Evolutionary conservation across 2,888 invertebrate species (phyloP).

Genomic region (Strigamia maritima): DNA sequence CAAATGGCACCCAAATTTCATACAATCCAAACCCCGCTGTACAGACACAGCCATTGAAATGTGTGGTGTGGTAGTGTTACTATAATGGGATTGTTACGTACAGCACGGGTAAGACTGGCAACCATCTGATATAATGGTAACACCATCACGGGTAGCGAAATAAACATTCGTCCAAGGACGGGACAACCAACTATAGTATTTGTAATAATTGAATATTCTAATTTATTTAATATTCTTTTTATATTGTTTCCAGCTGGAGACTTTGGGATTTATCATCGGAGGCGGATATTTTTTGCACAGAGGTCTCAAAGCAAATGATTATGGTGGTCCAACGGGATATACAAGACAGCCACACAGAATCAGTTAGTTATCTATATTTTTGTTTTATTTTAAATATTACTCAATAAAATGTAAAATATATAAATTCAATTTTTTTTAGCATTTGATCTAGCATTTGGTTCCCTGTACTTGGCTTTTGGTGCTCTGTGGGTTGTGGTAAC

Average conservation of each 20-base stretch:
- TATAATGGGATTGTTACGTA: too few species aligned
- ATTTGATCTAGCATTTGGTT: conserved; percentile 2
- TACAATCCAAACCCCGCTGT: too few species aligned
- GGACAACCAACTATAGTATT: too few species aligned
- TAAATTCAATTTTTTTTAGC: neutral
- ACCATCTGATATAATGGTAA: too few species aligned
- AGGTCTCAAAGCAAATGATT: neutral
- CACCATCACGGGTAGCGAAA: too few species aligned
- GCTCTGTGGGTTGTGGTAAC: conserved; percentile 4
- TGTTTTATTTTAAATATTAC: neutral
- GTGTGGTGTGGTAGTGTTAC: too few species aligned
- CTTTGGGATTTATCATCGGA: neutral
- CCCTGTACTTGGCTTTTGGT: conserved; percentile 36
- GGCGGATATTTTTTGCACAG: neutral
- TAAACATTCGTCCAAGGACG: too few species aligned
- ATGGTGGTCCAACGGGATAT: neutral
- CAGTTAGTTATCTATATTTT: neutral
- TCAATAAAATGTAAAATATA: too few species aligned
- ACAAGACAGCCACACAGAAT: neutral
- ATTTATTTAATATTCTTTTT: neutral
- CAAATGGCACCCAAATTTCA: too few species aligned
- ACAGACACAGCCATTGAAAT: too few species aligned
- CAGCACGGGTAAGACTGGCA: too few species aligned
- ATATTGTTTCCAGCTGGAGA: neutral
- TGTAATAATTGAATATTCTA: too few species aligned